phyloP scores from a whole-genome alignment of 2,797 vertebrate genomes.

The Acipenser transmontanus region DNA sequence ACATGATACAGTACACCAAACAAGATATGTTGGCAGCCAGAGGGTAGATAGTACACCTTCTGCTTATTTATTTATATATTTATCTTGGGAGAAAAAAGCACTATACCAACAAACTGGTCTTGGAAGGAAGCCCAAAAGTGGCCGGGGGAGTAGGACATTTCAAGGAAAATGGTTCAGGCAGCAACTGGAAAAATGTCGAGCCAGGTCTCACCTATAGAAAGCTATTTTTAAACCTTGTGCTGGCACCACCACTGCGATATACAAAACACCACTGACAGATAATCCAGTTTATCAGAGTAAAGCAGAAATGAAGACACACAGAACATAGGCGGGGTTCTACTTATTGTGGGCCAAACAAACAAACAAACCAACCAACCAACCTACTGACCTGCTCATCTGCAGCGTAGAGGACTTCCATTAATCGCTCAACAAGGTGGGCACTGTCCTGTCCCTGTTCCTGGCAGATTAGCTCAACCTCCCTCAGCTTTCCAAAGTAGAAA shows the following conservation, averaged over 20 bases:
- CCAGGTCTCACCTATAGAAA: neutral
- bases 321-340: neutral
- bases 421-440: constrained; percentile 77
- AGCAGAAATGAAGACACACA: neutral
- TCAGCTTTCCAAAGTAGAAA: constrained; percentile 97
- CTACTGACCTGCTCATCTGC: constrained; percentile 85
- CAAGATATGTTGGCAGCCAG: too few relatives aligned
- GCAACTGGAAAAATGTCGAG: neutral
- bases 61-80: too few relatives aligned
- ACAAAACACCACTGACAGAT: neutral
- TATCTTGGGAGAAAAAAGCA: too few relatives aligned
- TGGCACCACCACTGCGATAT: neutral
- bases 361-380: neutral
- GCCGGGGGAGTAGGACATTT: neutral
- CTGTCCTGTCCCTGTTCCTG: constrained; percentile 90
- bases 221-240: neutral
- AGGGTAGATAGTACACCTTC: too few relatives aligned
- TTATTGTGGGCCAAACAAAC: neutral
- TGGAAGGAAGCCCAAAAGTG: too few relatives aligned
- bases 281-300: constrained; percentile 4
- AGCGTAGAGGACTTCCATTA: constrained; percentile 95
- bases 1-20: too few relatives aligned
- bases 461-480: constrained; percentile 93
- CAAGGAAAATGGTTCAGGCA: neutral
- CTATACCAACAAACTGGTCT: too few relatives aligned